Evolutionary conservation across 2,888 invertebrate species (phyloP), one percentile per base, ranked within the genome.

Genomic region (Apoderus coryli): DNA sequence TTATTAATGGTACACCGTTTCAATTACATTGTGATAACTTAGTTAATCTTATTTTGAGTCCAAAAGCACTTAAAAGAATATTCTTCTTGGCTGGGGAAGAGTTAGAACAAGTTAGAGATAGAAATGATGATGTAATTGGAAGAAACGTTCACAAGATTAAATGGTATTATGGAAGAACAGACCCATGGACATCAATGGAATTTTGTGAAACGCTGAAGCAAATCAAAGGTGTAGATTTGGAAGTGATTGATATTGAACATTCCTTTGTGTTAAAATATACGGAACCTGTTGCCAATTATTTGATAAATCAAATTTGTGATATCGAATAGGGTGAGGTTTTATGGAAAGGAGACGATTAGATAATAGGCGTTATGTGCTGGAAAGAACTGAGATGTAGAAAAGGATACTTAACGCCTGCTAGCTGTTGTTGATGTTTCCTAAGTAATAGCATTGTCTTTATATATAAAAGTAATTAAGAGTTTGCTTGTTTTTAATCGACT

Each of bases 201-300:
- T 84, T 76, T 50, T 82, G 71, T 49, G 59, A 74, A 14, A 69
- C 76, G 37, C 56, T 92, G 33, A 67, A 63, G 37, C 43, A 55
- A 11, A 65, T 74, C 50, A 76, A 77, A 0, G 55, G 65, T 32
- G 57, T 72, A 4, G 65, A 76, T 39, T 69, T 72, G 3, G 54
- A 65, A 36, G 57, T 62, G 10, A 55, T 65, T 26, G 64, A 67
- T 11, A 68, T 69, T 44, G 63, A 67, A 16, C 92, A 93, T 59
- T 75, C 82, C 3, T 93, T 88, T 67, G 84, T 89, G 3, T 52
- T 92, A 22, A 64, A 66, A n/a, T n/a, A n/a, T n/a, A n/a, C n/a
- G n/a, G n/a, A n/a, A n/a, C n/a, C n/a, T n/a, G n/a, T n/a, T n/a
- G n/a, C n/a, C n/a, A n/a, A n/a, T n/a, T n/a, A n/a, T n/a, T n/a